phyloP scores from a whole-genome alignment of 2,113 vertebrate species.

The Pavo muticus region DNA sequence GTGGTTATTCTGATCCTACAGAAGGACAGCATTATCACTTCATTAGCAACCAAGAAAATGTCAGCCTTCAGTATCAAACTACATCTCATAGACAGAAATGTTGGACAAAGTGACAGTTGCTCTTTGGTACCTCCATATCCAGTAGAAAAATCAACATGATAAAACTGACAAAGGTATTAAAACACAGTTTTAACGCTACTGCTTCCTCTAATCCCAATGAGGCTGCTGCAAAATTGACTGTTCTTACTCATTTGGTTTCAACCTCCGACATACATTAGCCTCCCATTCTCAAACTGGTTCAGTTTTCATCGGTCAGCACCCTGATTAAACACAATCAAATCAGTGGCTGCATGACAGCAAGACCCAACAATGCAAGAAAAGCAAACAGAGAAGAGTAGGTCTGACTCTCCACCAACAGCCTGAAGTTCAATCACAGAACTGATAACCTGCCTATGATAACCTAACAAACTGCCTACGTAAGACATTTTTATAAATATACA shows the following conservation, averaged over 20 bases:
- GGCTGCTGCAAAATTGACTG: neutral
- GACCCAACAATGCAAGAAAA: neutral
- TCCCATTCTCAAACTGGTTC: neutral
- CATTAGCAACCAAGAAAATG: neutral
- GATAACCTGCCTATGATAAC: neutral
- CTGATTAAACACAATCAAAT: neutral
- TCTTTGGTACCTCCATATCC: neutral
- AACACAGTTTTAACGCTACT: neutral
- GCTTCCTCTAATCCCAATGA: neutral
- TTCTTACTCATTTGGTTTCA: neutral
- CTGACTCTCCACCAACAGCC: neutral
- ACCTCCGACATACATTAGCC: neutral
- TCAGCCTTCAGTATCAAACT: neutral
- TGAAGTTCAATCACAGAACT: neutral
- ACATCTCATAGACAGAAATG: neutral
- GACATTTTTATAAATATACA: too few relatives aligned
- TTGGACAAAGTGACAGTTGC: neutral
- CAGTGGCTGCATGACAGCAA: neutral
- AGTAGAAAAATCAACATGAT: neutral
- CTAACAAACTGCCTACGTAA: too few relatives aligned
- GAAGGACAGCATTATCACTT: neutral
- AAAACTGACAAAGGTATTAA: neutral
- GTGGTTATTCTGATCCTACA: slow-evolving; percentile 81
- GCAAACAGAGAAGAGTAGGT: neutral
- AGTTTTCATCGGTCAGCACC: neutral